A percentile compares a stretch with the other conserved stretches of the same genome.
phyloP scores from a whole-genome alignment of 2,888 invertebrate species.

The Allolobophora icterica region DNA sequence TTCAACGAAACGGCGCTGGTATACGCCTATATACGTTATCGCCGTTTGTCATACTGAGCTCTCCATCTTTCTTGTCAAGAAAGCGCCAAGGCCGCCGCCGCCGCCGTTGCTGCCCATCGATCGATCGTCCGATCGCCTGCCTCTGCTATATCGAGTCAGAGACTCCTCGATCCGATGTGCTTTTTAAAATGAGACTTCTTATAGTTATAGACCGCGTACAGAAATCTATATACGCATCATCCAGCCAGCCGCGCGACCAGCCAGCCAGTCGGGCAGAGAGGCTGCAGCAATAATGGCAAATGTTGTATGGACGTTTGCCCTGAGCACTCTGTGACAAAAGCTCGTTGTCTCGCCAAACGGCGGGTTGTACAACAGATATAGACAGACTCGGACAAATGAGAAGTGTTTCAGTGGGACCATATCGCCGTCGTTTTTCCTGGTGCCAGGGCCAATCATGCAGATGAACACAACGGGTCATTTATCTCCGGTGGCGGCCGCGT shows the following conservation, averaged over 20 bases:
- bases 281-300: constrained; percentile 6
- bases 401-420: not conserved
- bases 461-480: not conserved
- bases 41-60: not conserved
- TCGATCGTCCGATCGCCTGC: not conserved
- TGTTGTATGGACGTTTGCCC: not conserved
- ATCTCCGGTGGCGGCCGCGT: not conserved
- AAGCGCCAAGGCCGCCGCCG: not conserved
- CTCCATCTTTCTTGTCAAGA: not conserved
- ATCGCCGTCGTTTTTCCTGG: not conserved
- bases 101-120: not conserved
- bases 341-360: not conserved
- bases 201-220: not conserved
- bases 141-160: not conserved
- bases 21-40: not conserved
- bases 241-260: not conserved
- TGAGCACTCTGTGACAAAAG: not conserved
- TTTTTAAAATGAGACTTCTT: constrained; percentile 1
- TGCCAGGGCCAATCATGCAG: not conserved
- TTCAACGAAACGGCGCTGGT: too few species aligned
- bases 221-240: not conserved
- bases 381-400: not conserved
- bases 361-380: not conserved
- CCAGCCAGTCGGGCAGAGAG: too few species aligned
- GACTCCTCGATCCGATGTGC: not conserved